Evolutionary conservation across 2,888 invertebrate species (phyloP).

Genomic region (Eretmocerus hayati): DNA sequence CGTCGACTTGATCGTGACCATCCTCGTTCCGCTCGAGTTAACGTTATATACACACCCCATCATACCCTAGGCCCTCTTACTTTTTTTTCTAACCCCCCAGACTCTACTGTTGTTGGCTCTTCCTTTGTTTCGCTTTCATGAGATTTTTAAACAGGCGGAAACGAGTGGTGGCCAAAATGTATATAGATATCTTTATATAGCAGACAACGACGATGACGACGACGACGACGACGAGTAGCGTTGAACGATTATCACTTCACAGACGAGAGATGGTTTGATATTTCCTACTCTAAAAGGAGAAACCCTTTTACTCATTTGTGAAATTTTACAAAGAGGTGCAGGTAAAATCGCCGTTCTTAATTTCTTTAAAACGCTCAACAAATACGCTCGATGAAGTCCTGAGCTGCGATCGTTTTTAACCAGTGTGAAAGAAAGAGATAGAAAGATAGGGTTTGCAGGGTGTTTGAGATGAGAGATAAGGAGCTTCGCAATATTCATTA

Average conservation of each 20-base stretch:
- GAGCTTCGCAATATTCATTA: constrained; percentile 23
- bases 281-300: constrained; percentile 23
- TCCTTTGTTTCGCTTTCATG: constrained; percentile 41
- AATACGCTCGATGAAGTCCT: constrained; percentile 18
- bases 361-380: constrained; percentile 21
- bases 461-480: constrained; percentile 9
- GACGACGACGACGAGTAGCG: constrained; percentile 14
- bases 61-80: not conserved
- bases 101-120: constrained; percentile 20
- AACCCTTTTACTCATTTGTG: constrained; percentile 27
- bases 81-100: constrained; percentile 18
- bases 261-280: constrained; percentile 13
- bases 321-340: constrained; percentile 3
- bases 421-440: not conserved
- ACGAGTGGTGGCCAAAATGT: constrained; percentile 25
- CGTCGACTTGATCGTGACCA: constrained; percentile 17
- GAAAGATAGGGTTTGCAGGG: not conserved
- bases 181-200: constrained; percentile 20
- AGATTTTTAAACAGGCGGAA: constrained; percentile 41
- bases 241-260: constrained; percentile 35
- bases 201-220: constrained; percentile 10
- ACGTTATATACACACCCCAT: constrained; percentile 29
- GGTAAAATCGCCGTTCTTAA: constrained; percentile 18
- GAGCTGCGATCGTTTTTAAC: too few species aligned
- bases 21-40: constrained; percentile 32